Percentiles rank a stretch among this genome's conserved stretches.
Evolutionary conservation across 2,888 invertebrate genomes (phyloP).

Genomic region (Chalcis sispes): DNA sequence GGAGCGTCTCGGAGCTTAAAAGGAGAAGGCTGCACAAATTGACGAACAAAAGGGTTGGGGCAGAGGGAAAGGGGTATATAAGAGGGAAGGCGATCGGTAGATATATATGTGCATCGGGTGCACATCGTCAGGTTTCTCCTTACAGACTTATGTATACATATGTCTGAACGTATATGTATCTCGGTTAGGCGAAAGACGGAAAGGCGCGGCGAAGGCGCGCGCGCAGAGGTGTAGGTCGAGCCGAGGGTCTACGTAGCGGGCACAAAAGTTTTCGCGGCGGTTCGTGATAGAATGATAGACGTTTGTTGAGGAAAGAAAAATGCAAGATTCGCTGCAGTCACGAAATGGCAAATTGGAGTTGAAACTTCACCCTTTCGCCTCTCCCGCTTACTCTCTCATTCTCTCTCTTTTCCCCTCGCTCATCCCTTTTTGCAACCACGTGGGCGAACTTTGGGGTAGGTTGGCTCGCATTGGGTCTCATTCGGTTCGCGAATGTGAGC

Average conservation of each 20-base stretch:
- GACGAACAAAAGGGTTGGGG: constrained; percentile 16
- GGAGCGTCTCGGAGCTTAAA: constrained; percentile 1
- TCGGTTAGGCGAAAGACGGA: background rate
- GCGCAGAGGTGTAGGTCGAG: constrained; percentile 61
- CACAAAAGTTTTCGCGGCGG: constrained; percentile 70
- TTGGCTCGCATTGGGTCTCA: constrained; percentile 58
- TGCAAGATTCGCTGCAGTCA: constrained; percentile 77
- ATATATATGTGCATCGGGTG: too few species aligned
- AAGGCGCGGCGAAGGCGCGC: constrained; percentile 33
- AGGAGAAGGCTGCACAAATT: background rate
- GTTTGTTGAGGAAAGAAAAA: constrained; percentile 76
- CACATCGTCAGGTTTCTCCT: constrained; percentile 2
- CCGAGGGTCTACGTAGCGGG: constrained; percentile 50
- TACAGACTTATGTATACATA: background rate
- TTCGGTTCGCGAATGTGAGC: background rate
- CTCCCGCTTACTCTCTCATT: background rate
- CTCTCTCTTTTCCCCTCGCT: background rate
- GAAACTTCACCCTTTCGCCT: constrained; percentile 67
- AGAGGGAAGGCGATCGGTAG: too few species aligned
- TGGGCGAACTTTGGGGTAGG: constrained; percentile 69
- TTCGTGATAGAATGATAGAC: constrained; percentile 77
- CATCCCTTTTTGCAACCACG: constrained; percentile 2
- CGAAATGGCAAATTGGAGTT: constrained; percentile 76
- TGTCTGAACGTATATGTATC: too few species aligned
- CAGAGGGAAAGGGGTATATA: too few species aligned